Conservation (phyloP, 2,888 invertebrate genomes). For the Lamellibrachia columna region DNA sequence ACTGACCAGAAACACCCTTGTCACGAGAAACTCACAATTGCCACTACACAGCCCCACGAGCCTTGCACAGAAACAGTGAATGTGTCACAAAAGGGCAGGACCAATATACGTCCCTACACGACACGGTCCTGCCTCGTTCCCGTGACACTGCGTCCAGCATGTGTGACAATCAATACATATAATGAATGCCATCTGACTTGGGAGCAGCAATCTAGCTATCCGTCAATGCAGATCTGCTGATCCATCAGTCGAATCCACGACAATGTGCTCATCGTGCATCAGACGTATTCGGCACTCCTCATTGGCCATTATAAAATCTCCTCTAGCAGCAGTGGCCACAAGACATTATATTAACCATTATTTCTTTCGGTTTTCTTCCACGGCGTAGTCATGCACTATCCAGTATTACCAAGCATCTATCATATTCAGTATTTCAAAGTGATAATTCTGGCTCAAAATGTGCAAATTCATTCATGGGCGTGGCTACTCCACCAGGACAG, state of each 20-base stretch:
- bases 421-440: too few species aligned
- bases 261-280: background rate
- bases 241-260: background rate
- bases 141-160: background rate
- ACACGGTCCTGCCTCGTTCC: background rate
- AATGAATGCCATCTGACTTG: conserved; percentile 16
- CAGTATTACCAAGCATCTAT: too few species aligned
- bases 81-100: background rate
- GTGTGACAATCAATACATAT: conserved; percentile 9
- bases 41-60: background rate
- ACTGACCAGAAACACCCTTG: background rate
- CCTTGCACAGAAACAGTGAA: background rate
- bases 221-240: background rate
- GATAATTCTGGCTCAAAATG: background rate
- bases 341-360: too few species aligned
- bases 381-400: too few species aligned
- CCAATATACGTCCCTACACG: background rate
- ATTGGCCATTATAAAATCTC: background rate
- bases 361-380: too few species aligned
- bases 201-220: background rate
- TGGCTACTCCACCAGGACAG: background rate
- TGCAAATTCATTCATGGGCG: background rate
- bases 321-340: too few species aligned
- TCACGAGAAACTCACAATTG: background rate
- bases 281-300: background rate